A percentile compares a stretch with the other conserved stretches of the same genome.
Conservation (phyloP, 1,140 invertebrate species). For the Sipha flava region DNA sequence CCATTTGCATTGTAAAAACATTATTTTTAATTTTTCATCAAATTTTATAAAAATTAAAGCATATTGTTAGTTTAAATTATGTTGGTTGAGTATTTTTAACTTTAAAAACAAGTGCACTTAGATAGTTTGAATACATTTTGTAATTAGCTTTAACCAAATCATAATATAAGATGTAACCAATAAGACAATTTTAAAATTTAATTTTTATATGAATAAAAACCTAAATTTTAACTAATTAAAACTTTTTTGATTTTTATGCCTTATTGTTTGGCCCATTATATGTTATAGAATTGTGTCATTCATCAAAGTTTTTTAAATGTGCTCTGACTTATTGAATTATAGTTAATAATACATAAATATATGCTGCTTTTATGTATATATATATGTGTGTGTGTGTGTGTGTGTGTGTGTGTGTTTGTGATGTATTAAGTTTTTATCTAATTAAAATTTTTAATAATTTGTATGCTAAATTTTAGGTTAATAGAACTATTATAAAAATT, state of each 20-base stretch:
- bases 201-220: conserved; percentile 7
- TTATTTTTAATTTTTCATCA: conserved; percentile 16
- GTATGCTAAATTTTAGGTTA: too few relatives aligned
- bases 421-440: too few relatives aligned
- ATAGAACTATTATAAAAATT: too few relatives aligned
- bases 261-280: neutral
- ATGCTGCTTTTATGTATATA: too few relatives aligned
- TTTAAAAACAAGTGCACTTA: conserved; percentile 26
- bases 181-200: neutral
- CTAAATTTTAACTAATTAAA: neutral
- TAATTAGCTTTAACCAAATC: conserved; percentile 16
- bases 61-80: neutral
- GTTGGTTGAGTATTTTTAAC: conserved; percentile 11
- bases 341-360: too few relatives aligned
- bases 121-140: neutral
- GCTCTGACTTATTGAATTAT: too few relatives aligned
- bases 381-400: too few relatives aligned
- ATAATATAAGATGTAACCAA: neutral
- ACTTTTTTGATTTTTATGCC: neutral
- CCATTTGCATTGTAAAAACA: neutral
- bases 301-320: too few relatives aligned
- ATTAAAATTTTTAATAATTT: too few relatives aligned
- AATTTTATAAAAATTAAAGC: conserved; percentile 1
- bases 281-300: too few relatives aligned
- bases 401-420: too few relatives aligned